Base-by-base conservation (phyloP, 1,140 invertebrate species). In the Hermetia illucens region DNA sequence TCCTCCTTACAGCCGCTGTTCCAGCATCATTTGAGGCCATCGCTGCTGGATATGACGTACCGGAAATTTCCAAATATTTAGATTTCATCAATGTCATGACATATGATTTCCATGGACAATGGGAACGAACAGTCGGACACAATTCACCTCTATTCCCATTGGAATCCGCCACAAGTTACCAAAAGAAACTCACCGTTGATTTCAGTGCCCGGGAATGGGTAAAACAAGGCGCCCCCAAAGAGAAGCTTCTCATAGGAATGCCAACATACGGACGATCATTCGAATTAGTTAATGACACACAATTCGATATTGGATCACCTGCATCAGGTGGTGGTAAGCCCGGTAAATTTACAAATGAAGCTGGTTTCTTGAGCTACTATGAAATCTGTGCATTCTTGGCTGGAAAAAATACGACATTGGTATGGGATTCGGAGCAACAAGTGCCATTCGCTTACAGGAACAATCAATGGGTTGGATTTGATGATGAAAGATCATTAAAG, bases 391-490 rank as follows among this genome's bases (percentile, higher is more conserved):
- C 88, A 47, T 92, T 95, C 69, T 62, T 96, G 6, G 77, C 82
- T 32, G 81, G 79, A 48, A 82, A 87, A 41, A 93, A 94, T 53
- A 91, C 90, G 0, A 93, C 88, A 1, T 66, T 94, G 1, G 88
- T 95, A 1, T 95, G 91, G 89, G 90, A 95, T 52, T 92, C 89
- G 46, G 89, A 94, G 58, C 90, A 92, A 56, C 88, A 90, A 66
- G 89, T 91, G 38, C 92, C 88, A 24, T 94, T 93, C 57, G 87
- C 89, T 2, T 92, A 93, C 62, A 75, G 76, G 43, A 79, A 75
- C 3, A 79, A 93, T 58, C 89, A 95, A 48, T 95, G 91, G 91
- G 84, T 94, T 38, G 90, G 90, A 38, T 96, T 95, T 54, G 91
- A 96, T 54, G 91, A 95, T 51, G 87, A 91, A 49, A 74, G 90